phyloP scores from a whole-genome alignment of 2,888 invertebrate species.

The Hyalella azteca region DNA sequence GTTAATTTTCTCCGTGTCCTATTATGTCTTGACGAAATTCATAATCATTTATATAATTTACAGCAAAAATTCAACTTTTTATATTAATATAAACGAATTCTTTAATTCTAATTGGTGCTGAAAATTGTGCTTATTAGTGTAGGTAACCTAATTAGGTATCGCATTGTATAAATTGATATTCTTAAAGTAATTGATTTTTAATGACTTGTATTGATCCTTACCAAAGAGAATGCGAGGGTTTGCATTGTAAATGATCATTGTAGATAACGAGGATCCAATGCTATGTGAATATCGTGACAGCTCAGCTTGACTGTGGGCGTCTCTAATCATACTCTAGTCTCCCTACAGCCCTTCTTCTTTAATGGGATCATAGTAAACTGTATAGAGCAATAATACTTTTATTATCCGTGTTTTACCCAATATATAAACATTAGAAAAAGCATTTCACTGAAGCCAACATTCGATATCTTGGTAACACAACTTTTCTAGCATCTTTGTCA shows the following conservation, averaged over 20 bases:
- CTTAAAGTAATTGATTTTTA: neutral
- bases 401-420: too few relatives aligned
- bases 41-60: too few relatives aligned
- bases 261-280: neutral
- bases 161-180: constrained; percentile 13
- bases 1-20: neutral
- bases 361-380: constrained; percentile 22
- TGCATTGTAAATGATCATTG: constrained; percentile 24
- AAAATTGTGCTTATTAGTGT: constrained; percentile 4
- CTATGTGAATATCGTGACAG: neutral
- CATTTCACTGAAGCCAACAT: too few relatives aligned
- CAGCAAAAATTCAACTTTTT: too few relatives aligned
- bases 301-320: neutral
- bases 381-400: neutral
- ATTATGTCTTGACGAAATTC: neutral
- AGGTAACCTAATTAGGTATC: neutral
- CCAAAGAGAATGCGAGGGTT: constrained; percentile 15
- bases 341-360: neutral
- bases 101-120: constrained; percentile 21
- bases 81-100: neutral
- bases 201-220: neutral
- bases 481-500: too few relatives aligned
- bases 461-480: too few relatives aligned
- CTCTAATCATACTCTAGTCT: constrained; percentile 30
- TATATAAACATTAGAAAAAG: too few relatives aligned